Evolutionary conservation across 2,888 invertebrate species (phyloP), one percentile per base, ranked within the genome.

Genomic region (Pollenia amentaria): DNA sequence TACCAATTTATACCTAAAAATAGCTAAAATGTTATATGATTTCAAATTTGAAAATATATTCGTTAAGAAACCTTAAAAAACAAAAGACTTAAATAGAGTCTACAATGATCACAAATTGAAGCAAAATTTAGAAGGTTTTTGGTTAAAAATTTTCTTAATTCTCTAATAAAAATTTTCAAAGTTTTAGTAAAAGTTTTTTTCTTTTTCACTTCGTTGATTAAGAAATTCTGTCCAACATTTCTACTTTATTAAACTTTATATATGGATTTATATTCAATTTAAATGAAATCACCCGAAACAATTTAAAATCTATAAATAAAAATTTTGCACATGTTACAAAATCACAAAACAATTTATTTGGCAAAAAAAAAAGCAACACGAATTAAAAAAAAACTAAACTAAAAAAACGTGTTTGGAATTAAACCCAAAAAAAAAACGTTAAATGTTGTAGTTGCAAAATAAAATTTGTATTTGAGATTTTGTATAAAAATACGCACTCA

Each of bases 321-420:
- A 9, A 12, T 46, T 51, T 46, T 60, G 55, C 55, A 55, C 57
- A 72, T 55, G 44, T 72, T 57, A 44, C 72, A 44, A 57, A 57
- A 57, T 76, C 4, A 11, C 64, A 44, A 64, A 42, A 76, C 7
- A 16, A 53, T 60, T 60, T 60, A 11, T 40, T 69, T 53, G 65
- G 2, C 21, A 12, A 65, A 65, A 53, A 65, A 53, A 53, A 48
- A 14, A 4, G 14, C n/a, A 38, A 62, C 9, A 10, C 16, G n/a
- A 51, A 51, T 11, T 18, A 53, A 53, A 21, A 57, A 64, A 51
- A 64, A 62, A 21, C 21, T 29, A 65, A 76, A 55, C 44, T 46
- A 21, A 29, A 11, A n/a, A 21, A n/a, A 77, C 76, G 76, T 77
- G 76, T 55, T 65, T 65, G 42, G 76, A 53, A 77, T 77, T 53